phyloP scores from a whole-genome alignment of 2,888 invertebrate genomes.

The Rosalia funebris region DNA sequence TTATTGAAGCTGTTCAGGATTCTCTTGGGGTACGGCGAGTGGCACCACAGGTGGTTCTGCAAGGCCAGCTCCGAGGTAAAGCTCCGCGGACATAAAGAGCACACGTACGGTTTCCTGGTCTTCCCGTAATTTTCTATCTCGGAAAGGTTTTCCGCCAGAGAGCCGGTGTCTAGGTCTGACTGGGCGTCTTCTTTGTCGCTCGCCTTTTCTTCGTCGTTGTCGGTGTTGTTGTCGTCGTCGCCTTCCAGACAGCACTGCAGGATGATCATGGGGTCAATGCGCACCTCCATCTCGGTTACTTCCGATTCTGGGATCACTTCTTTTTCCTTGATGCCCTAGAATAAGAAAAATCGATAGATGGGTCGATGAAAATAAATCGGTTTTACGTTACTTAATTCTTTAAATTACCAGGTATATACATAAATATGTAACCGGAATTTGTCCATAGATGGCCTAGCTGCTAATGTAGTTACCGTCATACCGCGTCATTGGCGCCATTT shows the following conservation, averaged over 20 bases:
- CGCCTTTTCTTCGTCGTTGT: slow-evolving; percentile 41
- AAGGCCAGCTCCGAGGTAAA: slow-evolving; percentile 46
- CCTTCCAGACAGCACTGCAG: slow-evolving; percentile 68
- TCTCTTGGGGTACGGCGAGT: slow-evolving; percentile 39
- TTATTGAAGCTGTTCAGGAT: slow-evolving; percentile 38
- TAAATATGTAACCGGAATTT: no score
- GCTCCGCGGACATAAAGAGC: slow-evolving; percentile 45
- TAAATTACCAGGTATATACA: no score
- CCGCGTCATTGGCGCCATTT: no score
- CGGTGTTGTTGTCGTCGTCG: slow-evolving; percentile 30
- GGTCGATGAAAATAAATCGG: no score
- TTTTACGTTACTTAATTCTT: no score
- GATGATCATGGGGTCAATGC: slow-evolving; percentile 76
- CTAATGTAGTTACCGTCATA: no score
- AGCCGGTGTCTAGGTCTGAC: slow-evolving; percentile 21
- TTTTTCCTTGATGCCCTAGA: slow-evolving; percentile 53
- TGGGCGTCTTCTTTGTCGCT: slow-evolving; percentile 54
- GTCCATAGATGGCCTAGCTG: no score
- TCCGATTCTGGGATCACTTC: slow-evolving; percentile 52
- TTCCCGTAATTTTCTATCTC: slow-evolving; percentile 44
- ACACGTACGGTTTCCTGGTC: slow-evolving; percentile 44
- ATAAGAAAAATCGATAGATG: neutral
- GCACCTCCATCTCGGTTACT: slow-evolving; percentile 73
- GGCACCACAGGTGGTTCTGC: slow-evolving; percentile 46
- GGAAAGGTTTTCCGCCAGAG: slow-evolving; percentile 36